Percentiles rank a stretch among this genome's conserved stretches.
These are phyloP conservation scores for Thaumetopoea pityocampa DNA, from an alignment of 1,140 invertebrate species.

Conservation along the genomic window DNA sequence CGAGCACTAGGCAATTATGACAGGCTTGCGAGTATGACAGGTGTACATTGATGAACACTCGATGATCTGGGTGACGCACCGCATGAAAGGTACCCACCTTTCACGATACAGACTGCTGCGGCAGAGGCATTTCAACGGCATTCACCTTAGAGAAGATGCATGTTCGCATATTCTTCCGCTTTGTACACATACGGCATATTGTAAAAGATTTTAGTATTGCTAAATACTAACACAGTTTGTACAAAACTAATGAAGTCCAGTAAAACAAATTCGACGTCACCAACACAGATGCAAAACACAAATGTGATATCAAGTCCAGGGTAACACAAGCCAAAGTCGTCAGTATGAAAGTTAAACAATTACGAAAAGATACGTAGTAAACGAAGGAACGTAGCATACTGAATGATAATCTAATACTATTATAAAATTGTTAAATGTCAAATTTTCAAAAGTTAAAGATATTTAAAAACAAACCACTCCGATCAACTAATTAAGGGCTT, in stretches of 20 bases:
- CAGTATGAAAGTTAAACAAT: no score
- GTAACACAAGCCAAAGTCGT: no score
- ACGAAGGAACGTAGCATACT: no score
- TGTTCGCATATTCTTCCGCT: constrained; percentile 15
- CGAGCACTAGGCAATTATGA: constrained; percentile 5
- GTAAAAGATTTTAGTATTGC: no score
- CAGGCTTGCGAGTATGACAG: constrained; percentile 11
- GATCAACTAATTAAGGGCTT: no score
- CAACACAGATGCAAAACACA: no score
- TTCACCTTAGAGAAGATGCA: constrained; percentile 17
- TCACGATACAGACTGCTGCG: constrained; percentile 16
- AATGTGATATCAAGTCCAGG: no score
- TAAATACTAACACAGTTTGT: constrained; percentile 19
- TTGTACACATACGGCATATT: constrained; percentile 17
- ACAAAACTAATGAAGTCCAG: constrained; percentile 5
- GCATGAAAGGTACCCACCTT: constrained; percentile 14
- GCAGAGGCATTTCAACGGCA: constrained; percentile 11
- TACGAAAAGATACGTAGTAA: no score
- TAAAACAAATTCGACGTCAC: background rate
- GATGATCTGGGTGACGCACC: constrained; percentile 12
- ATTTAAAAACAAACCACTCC: no score
- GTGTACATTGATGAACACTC: constrained; percentile 15
- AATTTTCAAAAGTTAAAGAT: no score
- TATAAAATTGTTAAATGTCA: no score
- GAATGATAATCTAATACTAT: no score